Base-by-base conservation (phyloP, 1,140 invertebrate genomes). In the Mamestra configurata region DNA sequence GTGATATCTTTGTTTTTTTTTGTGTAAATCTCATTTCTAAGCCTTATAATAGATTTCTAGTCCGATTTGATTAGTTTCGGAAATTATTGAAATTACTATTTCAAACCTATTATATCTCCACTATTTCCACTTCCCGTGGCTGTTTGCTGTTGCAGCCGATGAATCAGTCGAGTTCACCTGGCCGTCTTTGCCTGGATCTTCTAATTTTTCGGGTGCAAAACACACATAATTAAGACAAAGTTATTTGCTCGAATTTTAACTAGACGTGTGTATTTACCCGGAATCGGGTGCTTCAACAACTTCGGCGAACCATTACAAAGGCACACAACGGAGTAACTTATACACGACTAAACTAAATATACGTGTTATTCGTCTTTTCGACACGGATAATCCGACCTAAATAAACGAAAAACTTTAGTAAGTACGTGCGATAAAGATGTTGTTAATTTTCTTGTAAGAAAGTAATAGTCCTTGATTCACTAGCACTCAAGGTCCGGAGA, bases 361-460 rank as follows among this genome's bases (percentile, higher is more conserved):
- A 22, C 61, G n/a, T 40, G 35, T 20, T 40, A 20, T 40, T 66
- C 59, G 24, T 31, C 59, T 64, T 64, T 64, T 37, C 59, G 35
- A 66, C 61, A 40, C 35, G 35, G 61, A 66, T 66, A 22, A 66
- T 66, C 61, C 35, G 61, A 40, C 35, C 61, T 66, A 66, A 22
- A 66, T 66, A 66, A 66, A 66, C 61, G 61, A 66, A 66, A 66
- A 66, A 43, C 37, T 15, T 66, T 20, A 40, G n/a, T 40, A 40
- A 40, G 8, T 66, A 43, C 61, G 8, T 66, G 35, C 18, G 10
- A 66, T 40, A 64, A 64, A 37, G n/a, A 37, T 37, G 27, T 64
- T 57, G 53, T 24, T 27, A 22, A 64, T 40, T 64, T 40, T 64
- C 61, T 18, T 10, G 8, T 20, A 20, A 40, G 10, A 20, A 40